Evolutionary conservation across 2,113 vertebrate species (phyloP).

Genomic region (Clarias batrachus): DNA sequence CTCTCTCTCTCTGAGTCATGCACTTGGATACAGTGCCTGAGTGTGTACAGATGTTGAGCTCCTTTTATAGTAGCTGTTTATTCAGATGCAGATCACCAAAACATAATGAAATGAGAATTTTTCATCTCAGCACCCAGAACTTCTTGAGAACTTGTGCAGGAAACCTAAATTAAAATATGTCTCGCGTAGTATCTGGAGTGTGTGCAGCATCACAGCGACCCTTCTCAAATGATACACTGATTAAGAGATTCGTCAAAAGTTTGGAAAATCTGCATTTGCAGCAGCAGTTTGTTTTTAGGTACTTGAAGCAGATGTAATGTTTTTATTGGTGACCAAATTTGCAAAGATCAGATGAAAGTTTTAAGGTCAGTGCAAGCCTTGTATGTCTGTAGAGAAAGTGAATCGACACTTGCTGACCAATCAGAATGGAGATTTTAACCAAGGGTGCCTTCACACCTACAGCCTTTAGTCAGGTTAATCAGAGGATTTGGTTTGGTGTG

Average conservation of each 20-base stretch:
- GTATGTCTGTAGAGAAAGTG: not conserved
- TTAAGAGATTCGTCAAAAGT: not conserved
- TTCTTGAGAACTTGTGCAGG: not conserved
- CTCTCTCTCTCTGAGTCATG: not conserved
- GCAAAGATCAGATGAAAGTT: not conserved
- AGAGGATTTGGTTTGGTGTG: too few relatives aligned
- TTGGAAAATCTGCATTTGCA: not conserved
- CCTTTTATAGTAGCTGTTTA: not conserved
- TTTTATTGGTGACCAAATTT: not conserved
- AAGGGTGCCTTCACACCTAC: too few relatives aligned
- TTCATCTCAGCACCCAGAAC: not conserved
- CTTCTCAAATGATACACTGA: not conserved
- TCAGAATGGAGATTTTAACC: too few relatives aligned
- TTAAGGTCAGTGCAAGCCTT: not conserved
- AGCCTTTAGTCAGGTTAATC: too few relatives aligned
- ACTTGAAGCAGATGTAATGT: not conserved
- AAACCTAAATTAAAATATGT: not conserved
- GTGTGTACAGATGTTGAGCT: not conserved
- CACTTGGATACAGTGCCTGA: not conserved
- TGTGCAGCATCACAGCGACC: not conserved
- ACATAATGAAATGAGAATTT: not conserved
- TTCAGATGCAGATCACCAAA: not conserved
- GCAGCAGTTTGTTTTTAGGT: not conserved
- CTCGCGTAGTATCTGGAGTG: not conserved
- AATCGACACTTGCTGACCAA: too few relatives aligned